Evolutionary conservation across 64 coral and sea anemone species (phyloP), one percentile per base, ranked within the genome.

Genomic region (Dendronephthya gigantea): DNA sequence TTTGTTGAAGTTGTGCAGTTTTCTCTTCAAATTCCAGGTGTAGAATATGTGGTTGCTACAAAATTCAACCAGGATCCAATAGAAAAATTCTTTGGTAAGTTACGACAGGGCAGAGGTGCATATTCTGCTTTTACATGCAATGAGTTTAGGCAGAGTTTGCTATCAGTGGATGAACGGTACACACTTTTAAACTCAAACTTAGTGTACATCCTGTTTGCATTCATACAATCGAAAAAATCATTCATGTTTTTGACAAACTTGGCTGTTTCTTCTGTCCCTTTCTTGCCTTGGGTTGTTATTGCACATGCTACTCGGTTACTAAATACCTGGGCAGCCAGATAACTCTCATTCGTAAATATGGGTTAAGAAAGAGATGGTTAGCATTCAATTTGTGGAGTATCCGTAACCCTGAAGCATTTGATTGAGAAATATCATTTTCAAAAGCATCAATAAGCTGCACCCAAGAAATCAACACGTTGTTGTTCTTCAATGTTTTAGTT

Each of bases 161-260:
- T n/a, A n/a, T n/a, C n/a, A n/a, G n/a, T n/a, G n/a, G n/a, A n/a
- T n/a, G n/a, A n/a, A n/a, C n/a, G n/a, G n/a, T n/a, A n/a, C n/a
- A n/a, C n/a, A n/a, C n/a, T n/a, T 30, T 90, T 84, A 84, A 84
- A 84, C 75, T 90, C 88, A 90, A 81, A 90, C 19, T 51, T 50
- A 16, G 83, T 90, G 43, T 55, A 76, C 3, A 85, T 55, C 9
- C 32, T 85, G 19, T 87, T 79, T 33, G 85, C 85, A 87, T 87
- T 87, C 5, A 70, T 72, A 41, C 85, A 87, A 87, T 87, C 85
- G 72, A 87, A 87, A 72, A 87, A 87, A 22, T 87, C 37, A 87
- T 87, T 87, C 85, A 87, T 87, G 32, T 87, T 13, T 40, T 87
- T 76, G 39, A 87, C 85, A 87, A 87, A 87, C 70, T 87, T 87